These are phyloP conservation scores for Chrysomallon squamiferum DNA, from an alignment of 1,140 invertebrate species.

Conservation along the genomic window DNA sequence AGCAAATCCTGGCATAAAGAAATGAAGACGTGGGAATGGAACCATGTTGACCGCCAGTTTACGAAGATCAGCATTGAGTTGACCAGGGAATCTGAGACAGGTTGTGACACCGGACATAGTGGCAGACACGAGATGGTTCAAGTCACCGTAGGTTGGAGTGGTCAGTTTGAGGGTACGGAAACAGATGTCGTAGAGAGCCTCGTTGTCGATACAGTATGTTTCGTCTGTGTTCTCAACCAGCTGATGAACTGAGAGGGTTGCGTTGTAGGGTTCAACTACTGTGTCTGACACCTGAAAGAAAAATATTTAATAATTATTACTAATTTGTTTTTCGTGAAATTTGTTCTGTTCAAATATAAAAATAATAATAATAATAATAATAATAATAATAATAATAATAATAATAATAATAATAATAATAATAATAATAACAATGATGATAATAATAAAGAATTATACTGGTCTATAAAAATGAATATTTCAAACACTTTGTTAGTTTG, in stretches of 20 bases:
- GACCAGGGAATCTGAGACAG: conserved; percentile 75
- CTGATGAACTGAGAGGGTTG: conserved; percentile 54
- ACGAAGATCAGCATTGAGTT: conserved; percentile 83
- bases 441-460: no score
- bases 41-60: conserved; percentile 86
- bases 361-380: no score
- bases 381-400: no score
- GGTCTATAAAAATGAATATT: no score
- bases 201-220: conserved; percentile 79
- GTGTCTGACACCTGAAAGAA: conserved; percentile 67
- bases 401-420: no score
- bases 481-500: no score
- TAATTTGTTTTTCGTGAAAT: no score
- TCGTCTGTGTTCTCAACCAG: conserved; percentile 55
- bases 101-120: conserved; percentile 80
- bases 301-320: no score
- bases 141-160: conserved; percentile 76
- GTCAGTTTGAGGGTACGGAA: conserved; percentile 79
- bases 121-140: conserved; percentile 69
- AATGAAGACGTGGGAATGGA: conserved; percentile 76
- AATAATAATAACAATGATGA: no score
- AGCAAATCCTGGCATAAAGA: conserved; percentile 84
- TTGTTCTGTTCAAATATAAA: no score
- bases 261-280: conserved; percentile 69
- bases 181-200: conserved; percentile 83